Base-by-base conservation (phyloP, 2,113 vertebrate genomes). In the Myanophis thanlyinensis region DNA sequence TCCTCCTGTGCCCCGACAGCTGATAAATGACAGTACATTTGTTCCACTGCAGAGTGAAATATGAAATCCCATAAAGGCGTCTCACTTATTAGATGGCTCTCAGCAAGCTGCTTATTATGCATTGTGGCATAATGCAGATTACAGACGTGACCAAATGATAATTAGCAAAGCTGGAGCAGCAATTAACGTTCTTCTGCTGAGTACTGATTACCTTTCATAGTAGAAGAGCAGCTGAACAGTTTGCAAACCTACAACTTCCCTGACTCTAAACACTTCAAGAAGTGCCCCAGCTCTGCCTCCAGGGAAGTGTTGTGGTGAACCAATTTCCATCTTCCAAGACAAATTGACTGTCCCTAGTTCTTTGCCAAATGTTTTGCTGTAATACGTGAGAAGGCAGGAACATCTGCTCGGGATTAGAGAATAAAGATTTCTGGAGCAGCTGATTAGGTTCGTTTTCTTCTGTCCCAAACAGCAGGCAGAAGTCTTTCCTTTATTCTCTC, bases 161-260 rank as follows among this genome's bases (percentile, higher is more conserved):
- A 97, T 98, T 97, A 97, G 95, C 95, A 92, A 97, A 97, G 95
- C 95, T 95, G 95, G 94, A 97, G 90, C 95, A 95, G 94, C 98
- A 97, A 97, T 98, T 97, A 97, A 96, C 13, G 80, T 93, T 97
- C 93, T 96, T 97, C 93, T 94, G 95, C 91, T 96, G 95, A 3
- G 0, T 94, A 92, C 90, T 94, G 97, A 95, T 97, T 96, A 89
- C 97, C 92, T 94, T 90, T 67, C 95, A 93, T 84, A 94, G 93
- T 94, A 95, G 94, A 96, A 93, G 35, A 89, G 95, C 95, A 96
- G 96, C 91, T 73, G 94, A 96, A 92, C 1, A 20, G 91, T 96
- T 95, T 93, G 91, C 67, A 92, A 95, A 94, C 86, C 93, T 2
- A 0, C 88, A 92, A 92, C 90, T 96, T 44, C 46, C 27, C 91